Evolutionary conservation across 2,113 vertebrate species (phyloP).

Genomic region (Triplophysa siluroides): DNA sequence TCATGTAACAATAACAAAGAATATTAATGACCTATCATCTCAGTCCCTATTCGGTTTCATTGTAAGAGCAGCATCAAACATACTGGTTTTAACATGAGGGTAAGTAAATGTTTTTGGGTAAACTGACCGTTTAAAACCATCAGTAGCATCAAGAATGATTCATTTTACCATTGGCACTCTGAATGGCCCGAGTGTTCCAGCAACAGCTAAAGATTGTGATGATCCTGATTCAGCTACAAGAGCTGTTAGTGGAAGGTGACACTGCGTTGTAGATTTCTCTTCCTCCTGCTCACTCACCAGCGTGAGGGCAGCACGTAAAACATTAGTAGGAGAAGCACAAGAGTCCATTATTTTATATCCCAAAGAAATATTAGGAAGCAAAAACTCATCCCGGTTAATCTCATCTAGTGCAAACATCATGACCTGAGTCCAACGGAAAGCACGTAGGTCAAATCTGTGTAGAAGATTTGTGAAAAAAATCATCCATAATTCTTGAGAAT

Average conservation of each 20-base stretch:
- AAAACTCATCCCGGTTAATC: conserved; percentile 67
- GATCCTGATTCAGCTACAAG: conserved; percentile 75
- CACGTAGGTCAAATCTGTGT: conserved; percentile 72
- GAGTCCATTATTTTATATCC: conserved; percentile 76
- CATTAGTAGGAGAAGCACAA: conserved; percentile 72
- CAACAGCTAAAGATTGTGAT: conserved; percentile 72
- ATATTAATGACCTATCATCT: too few species aligned
- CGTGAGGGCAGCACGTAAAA: conserved; percentile 68
- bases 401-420: conserved; percentile 78
- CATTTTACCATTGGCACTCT: conserved; percentile 63
- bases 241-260: conserved; percentile 66
- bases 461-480: background rate
- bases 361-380: conserved; percentile 74
- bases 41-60: too few species aligned
- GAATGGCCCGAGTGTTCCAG: conserved; percentile 72
- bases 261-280: conserved; percentile 39
- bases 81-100: too few species aligned
- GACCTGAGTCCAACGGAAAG: conserved; percentile 73
- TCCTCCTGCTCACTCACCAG: conserved; percentile 59
- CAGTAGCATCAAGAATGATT: background rate
- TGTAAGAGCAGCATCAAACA: too few species aligned
- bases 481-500: background rate
- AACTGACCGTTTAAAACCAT: background rate
- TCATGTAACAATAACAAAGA: too few species aligned
- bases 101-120: too few species aligned